phyloP scores from a whole-genome alignment of 2,113 vertebrate genomes.

The Ifrita kowaldi region DNA sequence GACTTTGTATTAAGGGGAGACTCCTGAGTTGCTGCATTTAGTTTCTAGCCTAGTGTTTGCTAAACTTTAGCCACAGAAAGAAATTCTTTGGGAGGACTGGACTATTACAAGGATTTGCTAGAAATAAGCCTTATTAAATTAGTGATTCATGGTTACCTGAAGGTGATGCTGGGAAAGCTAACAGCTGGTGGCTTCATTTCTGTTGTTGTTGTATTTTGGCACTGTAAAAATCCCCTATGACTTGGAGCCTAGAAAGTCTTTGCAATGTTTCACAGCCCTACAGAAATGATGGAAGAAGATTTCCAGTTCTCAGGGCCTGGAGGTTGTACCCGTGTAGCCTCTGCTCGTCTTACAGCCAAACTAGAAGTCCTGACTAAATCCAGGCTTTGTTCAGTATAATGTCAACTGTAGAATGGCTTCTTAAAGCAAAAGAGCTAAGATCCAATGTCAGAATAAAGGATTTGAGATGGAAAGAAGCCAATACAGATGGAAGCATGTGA shows the following conservation, averaged over 20 bases:
- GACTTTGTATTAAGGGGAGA: background rate
- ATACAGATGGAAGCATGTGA: background rate
- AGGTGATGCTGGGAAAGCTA: background rate
- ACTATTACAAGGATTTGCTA: background rate
- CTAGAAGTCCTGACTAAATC: background rate
- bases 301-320: background rate
- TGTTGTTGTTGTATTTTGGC: background rate
- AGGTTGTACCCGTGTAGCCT: rapidly evolving
- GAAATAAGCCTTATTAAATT: background rate
- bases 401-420: background rate
- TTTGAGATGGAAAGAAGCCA: background rate
- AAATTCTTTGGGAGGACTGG: background rate
- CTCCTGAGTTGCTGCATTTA: background rate
- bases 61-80: background rate
- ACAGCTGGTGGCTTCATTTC: background rate
- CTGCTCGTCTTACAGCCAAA: background rate
- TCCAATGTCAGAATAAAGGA: background rate
- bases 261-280: background rate
- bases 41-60: background rate
- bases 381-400: background rate
- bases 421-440: background rate
- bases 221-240: background rate
- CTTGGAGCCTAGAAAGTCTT: background rate
- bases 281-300: background rate
- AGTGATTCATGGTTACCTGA: background rate